Evolutionary conservation across 2,797 vertebrate species (phyloP).

Genomic region (Pseudochirops corinnae): DNA sequence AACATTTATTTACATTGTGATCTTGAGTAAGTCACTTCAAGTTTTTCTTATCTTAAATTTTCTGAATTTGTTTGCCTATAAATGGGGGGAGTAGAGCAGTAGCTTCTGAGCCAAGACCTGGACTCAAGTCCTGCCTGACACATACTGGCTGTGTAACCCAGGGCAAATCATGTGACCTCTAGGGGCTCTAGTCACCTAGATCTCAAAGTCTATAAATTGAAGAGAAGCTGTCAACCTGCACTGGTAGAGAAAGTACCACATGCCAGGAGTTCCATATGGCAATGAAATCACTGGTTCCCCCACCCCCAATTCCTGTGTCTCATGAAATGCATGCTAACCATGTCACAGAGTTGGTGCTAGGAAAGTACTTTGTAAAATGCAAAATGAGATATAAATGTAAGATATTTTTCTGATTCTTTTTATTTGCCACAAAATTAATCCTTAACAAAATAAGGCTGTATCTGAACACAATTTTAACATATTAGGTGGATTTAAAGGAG

Average conservation of each 20-base stretch:
- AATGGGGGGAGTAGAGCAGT: background rate
- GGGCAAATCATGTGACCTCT: background rate
- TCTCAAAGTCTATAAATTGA: background rate
- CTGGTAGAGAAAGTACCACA: background rate
- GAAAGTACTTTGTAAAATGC: background rate
- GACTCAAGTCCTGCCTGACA: background rate
- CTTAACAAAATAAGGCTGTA: background rate
- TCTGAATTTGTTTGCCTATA: background rate
- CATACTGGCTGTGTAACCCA: background rate
- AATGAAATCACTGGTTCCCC: background rate
- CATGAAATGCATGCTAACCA: background rate
- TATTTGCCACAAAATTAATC: background rate
- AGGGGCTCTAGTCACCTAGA: background rate
- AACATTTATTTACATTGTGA: background rate
- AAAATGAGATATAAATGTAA: background rate
- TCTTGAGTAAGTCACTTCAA: background rate
- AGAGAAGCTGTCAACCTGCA: background rate
- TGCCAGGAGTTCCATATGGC: background rate
- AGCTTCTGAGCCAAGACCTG: background rate
- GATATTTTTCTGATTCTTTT: background rate
- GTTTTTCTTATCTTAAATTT: background rate
- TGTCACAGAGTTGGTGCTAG: background rate
- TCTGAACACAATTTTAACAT: background rate
- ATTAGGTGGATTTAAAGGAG: background rate
- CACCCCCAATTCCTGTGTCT: background rate